phyloP scores from a whole-genome alignment of 2,113 vertebrate species.

The Oriolus oriolus region DNA sequence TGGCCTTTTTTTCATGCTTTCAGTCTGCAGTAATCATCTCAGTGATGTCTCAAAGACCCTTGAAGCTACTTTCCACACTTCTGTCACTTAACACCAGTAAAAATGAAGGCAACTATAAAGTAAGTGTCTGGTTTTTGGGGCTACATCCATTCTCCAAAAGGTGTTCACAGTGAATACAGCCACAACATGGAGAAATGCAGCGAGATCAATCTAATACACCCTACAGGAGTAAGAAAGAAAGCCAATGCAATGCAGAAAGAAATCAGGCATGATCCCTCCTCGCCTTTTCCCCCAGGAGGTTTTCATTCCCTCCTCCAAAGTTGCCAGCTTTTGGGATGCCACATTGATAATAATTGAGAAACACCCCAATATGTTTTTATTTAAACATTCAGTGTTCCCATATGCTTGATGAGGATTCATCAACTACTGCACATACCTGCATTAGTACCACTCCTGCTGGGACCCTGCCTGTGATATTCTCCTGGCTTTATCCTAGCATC shows the following conservation, averaged over 20 bases:
- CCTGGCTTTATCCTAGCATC: neutral
- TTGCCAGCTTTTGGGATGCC: neutral
- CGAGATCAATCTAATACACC: neutral
- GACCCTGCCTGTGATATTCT: neutral
- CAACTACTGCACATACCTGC: neutral
- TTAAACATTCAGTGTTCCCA: neutral
- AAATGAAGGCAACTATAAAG: neutral
- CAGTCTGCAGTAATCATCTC: neutral
- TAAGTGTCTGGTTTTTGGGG: accelerated
- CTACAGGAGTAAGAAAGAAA: neutral
- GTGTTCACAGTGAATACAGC: neutral
- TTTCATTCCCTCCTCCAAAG: neutral
- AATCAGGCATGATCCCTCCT: neutral
- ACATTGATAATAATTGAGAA: neutral
- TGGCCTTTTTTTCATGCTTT: neutral
- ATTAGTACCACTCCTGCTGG: neutral
- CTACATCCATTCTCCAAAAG: neutral
- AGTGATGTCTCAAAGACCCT: neutral
- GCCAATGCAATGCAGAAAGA: accelerated
- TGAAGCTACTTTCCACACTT: neutral
- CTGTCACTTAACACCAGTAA: neutral
- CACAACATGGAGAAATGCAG: neutral
- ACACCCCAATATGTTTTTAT: neutral
- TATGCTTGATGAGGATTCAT: neutral
- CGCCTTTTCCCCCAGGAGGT: accelerated